Conservation (phyloP, 2,888 invertebrate species). For the Norana najaformis region DNA sequence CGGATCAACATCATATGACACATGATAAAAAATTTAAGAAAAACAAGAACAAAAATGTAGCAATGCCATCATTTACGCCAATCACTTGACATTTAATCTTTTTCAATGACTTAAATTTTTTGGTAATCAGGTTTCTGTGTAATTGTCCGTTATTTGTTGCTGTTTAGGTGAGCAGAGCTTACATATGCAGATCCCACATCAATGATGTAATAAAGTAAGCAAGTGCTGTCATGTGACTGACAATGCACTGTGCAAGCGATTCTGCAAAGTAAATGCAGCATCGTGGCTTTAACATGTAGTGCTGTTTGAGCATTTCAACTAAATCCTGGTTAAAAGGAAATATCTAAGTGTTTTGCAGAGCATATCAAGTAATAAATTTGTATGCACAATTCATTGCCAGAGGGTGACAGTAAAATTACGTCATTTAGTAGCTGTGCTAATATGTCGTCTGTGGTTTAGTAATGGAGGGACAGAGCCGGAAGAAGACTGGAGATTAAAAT, state of each 20-base stretch:
- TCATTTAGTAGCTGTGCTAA: not conserved
- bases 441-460: not conserved
- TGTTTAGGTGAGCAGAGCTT: not conserved
- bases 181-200: not conserved
- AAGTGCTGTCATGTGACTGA: not conserved
- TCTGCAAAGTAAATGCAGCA: not conserved
- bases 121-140: not conserved
- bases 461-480: constrained; percentile 6
- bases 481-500: constrained; percentile 20
- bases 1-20: not conserved
- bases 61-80: not conserved
- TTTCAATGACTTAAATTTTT: not conserved
- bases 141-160: not conserved
- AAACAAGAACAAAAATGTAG: not conserved
- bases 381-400: not conserved
- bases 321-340: not conserved
- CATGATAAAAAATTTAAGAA: not conserved
- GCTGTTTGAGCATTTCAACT: not conserved
- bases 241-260: not conserved
- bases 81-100: not conserved
- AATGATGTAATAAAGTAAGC: not conserved
- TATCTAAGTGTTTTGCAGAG: not conserved
- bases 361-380: not conserved
- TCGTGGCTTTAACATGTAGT: not conserved
- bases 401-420: not conserved